Evolutionary conservation across 1,140 invertebrate species (phyloP).

Genomic region (Scaptomyza graminum): DNA sequence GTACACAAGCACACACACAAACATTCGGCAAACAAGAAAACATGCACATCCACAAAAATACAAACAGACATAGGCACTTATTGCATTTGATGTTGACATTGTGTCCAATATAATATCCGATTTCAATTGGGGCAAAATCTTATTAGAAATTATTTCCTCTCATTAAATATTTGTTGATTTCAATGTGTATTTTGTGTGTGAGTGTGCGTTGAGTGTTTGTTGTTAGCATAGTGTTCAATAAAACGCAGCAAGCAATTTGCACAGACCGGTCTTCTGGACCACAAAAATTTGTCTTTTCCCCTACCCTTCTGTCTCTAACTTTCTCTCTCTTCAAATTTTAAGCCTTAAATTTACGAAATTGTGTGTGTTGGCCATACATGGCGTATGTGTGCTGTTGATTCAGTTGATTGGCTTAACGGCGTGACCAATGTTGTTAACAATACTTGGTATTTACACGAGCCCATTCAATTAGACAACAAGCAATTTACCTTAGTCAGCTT

Average conservation of each 20-base stretch:
- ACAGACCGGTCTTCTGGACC: slow-evolving; percentile 1
- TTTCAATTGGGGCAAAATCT: slow-evolving; percentile 74
- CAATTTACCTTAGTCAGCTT: slow-evolving; percentile 33
- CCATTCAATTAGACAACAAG: slow-evolving; percentile 53
- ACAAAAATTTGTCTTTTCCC: slow-evolving; percentile 35
- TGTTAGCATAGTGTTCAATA: slow-evolving; percentile 58
- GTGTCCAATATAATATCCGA: slow-evolving; percentile 58
- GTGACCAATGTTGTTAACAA: slow-evolving; percentile 56
- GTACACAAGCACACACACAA: not conserved
- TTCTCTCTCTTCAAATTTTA: slow-evolving; percentile 52
- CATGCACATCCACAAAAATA: slow-evolving; percentile 41
- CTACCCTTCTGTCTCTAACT: slow-evolving; percentile 28
- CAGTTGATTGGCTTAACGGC: slow-evolving; percentile 74
- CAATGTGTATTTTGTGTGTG: slow-evolving; percentile 7
- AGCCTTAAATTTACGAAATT: slow-evolving; percentile 65
- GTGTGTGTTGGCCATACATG: slow-evolving; percentile 51
- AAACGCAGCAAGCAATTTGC: slow-evolving; percentile 55
- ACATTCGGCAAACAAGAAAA: slow-evolving; percentile 20
- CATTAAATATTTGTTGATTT: slow-evolving; percentile 66
- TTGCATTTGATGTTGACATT: slow-evolving; percentile 29
- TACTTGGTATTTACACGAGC: slow-evolving; percentile 61
- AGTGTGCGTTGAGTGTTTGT: slow-evolving; percentile 14
- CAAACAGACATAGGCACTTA: slow-evolving; percentile 5
- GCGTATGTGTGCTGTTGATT: slow-evolving; percentile 73
- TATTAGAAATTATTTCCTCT: slow-evolving; percentile 78